These are phyloP conservation scores for Coelopa pilipes DNA, from an alignment of 2,888 invertebrate genomes.

Conservation along the genomic window DNA sequence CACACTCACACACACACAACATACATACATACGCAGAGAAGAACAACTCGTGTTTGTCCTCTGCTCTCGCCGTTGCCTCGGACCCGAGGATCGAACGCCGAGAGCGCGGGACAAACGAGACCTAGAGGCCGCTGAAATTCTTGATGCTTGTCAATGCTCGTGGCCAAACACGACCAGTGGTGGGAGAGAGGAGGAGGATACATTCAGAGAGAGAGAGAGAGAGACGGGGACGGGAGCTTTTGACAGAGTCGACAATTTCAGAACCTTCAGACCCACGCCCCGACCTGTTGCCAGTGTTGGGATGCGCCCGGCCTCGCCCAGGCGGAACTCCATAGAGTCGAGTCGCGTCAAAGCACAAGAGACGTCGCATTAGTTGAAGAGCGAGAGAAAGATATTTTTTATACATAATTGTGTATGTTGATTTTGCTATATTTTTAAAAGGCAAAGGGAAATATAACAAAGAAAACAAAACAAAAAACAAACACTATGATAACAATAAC, in stretches of 20 bases:
- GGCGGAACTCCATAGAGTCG: too few species aligned
- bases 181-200: too few species aligned
- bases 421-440: not conserved
- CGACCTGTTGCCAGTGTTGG: too few species aligned
- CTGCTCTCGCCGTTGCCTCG: too few species aligned
- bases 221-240: not conserved
- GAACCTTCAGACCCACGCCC: not conserved
- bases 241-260: constrained; percentile 33
- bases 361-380: not conserved
- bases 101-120: not conserved
- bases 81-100: not conserved
- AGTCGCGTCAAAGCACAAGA: too few species aligned
- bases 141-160: constrained; percentile 23
- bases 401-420: not conserved
- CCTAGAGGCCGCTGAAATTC: constrained; percentile 2
- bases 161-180: too few species aligned
- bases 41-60: too few species aligned
- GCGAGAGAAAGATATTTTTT: not conserved
- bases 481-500: not conserved
- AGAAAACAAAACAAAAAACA: not conserved
- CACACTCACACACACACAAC: too few species aligned
- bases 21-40: too few species aligned
- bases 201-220: not conserved
- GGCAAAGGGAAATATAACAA: not conserved
- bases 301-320: too few species aligned